These are phyloP conservation scores for Lepidochitona cinerea DNA, from an alignment of 2,888 invertebrate genomes.

Conservation along the genomic window DNA sequence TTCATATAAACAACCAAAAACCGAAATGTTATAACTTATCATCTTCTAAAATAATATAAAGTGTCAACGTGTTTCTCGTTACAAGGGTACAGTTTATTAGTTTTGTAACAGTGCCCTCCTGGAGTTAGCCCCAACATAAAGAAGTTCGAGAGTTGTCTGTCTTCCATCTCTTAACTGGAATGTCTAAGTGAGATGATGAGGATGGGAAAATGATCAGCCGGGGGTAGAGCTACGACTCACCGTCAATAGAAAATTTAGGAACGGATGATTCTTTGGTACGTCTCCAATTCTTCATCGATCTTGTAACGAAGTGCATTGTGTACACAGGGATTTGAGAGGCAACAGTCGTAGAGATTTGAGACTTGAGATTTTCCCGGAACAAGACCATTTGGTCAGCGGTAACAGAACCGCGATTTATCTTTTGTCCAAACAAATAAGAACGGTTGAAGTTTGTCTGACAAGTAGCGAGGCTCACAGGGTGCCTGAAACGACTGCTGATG, in stretches of 20 bases:
- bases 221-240: background rate
- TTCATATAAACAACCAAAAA: too few species aligned
- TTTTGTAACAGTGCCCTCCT: too few species aligned
- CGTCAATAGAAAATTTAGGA: background rate
- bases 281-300: background rate
- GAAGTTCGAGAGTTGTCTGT: too few species aligned
- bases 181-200: background rate
- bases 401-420: constrained; percentile 3
- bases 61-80: too few species aligned
- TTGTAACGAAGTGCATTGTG: constrained; percentile 1
- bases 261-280: background rate
- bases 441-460: background rate
- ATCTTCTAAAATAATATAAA: too few species aligned
- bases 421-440: constrained; percentile 7
- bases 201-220: constrained; percentile 6
- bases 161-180: too few species aligned
- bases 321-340: background rate
- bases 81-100: too few species aligned
- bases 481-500: too few species aligned
- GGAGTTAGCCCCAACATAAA: too few species aligned
- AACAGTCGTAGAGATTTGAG: background rate
- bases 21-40: too few species aligned
- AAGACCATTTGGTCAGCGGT: constrained; percentile 2
- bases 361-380: background rate
- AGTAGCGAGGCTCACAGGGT: too few species aligned